Evolutionary conservation across 2,797 vertebrate genomes (phyloP).

Genomic region (Tragelaphus eurycerus): DNA sequence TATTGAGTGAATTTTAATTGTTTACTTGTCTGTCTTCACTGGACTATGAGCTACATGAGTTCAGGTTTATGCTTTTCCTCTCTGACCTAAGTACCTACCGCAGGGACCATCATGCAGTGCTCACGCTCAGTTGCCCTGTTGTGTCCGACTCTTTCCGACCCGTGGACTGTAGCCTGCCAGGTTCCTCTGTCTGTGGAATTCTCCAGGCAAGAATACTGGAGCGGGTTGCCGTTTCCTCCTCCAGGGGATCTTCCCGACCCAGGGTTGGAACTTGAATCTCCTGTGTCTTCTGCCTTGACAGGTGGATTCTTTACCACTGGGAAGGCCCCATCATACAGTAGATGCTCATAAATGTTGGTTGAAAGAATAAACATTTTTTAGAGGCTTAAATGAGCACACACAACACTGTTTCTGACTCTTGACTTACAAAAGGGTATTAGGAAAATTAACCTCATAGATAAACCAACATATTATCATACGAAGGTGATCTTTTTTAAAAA

Average conservation of each 20-base stretch:
- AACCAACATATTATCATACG: slow-evolving; percentile 21
- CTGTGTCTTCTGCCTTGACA: background rate
- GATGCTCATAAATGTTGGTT: slow-evolving; percentile 5
- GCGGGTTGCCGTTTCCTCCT: background rate
- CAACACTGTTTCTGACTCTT: slow-evolving; percentile 3
- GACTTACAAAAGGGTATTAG: slow-evolving; percentile 7
- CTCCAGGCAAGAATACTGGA: background rate
- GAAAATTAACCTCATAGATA: slow-evolving; percentile 20
- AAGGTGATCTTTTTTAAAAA: background rate
- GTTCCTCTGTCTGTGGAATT: background rate
- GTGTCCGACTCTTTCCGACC: background rate
- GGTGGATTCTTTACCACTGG: background rate
- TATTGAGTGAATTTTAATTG: background rate
- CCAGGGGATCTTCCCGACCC: background rate
- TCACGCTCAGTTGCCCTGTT: background rate
- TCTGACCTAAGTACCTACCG: background rate
- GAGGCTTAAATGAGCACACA: background rate
- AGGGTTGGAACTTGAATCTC: background rate
- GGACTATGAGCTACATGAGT: background rate
- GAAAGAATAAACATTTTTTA: slow-evolving; percentile 37
- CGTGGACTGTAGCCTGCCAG: background rate
- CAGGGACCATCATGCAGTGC: background rate
- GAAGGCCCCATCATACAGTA: background rate
- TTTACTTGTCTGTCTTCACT: background rate
- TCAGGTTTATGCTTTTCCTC: background rate